A percentile compares a stretch with the other conserved stretches of the same genome.
Evolutionary conservation across 1,140 invertebrate genomes (phyloP).

Genomic region (Caenorhabditis tropicalis): DNA sequence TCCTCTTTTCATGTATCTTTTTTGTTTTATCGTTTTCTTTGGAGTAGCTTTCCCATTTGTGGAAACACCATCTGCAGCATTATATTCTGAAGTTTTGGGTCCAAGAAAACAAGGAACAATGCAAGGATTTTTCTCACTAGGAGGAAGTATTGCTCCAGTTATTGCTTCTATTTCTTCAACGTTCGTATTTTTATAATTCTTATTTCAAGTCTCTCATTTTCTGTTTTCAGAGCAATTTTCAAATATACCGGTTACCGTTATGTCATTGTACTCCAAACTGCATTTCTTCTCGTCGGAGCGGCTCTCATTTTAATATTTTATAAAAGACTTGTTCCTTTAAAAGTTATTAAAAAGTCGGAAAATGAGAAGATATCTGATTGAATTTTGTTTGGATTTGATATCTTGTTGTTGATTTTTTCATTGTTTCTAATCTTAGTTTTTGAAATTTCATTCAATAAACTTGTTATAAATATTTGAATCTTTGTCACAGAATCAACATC

Average conservation of each 20-base stretch:
- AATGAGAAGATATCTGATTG: background rate
- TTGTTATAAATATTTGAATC: background rate
- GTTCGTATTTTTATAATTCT: background rate
- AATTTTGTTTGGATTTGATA: background rate
- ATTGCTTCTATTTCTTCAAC: constrained; percentile 53
- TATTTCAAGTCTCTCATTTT: background rate
- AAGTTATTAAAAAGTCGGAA: constrained; percentile 33
- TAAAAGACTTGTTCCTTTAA: constrained; percentile 54
- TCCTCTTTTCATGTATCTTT: constrained; percentile 49
- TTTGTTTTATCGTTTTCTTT: constrained; percentile 51
- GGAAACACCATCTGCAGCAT: constrained; percentile 47
- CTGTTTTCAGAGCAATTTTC: constrained; percentile 51
- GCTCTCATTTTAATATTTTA: constrained; percentile 52
- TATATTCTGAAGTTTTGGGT: constrained; percentile 57
- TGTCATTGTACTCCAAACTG: constrained; percentile 45
- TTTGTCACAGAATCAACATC: no score
- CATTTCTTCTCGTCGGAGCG: constrained; percentile 37
- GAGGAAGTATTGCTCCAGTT: constrained; percentile 53
- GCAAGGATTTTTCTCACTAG: constrained; percentile 57
- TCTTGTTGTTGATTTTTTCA: background rate
- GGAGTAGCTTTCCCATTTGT: constrained; percentile 55
- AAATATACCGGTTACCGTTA: constrained; percentile 50
- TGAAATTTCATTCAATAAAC: background rate
- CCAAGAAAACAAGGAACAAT: constrained; percentile 57
- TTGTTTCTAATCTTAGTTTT: background rate